Conservation (phyloP, 2,888 invertebrate genomes). For the Hoplodrina ambigua region DNA sequence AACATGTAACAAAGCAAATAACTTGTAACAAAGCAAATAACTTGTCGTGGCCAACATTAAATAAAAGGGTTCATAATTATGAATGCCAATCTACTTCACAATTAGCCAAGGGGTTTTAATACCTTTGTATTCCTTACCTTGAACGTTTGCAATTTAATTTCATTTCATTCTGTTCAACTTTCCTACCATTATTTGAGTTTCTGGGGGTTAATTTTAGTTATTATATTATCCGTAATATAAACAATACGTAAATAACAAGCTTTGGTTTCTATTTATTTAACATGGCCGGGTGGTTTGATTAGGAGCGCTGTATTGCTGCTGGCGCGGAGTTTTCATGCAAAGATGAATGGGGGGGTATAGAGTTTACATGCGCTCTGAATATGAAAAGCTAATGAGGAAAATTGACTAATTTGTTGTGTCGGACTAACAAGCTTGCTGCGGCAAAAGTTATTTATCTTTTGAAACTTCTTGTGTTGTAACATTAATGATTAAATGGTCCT, state of each 20-base stretch:
- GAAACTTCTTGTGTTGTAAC: neutral
- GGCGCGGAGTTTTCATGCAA: constrained; percentile 12
- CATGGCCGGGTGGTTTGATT: constrained; percentile 40
- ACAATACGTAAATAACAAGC: constrained; percentile 53
- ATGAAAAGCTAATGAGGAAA: constrained; percentile 37
- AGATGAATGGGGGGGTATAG: constrained; percentile 26
- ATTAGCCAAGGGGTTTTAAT: constrained; percentile 64
- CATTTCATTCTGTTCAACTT: constrained; percentile 63
- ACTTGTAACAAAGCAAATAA: constrained; percentile 57
- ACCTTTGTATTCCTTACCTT: constrained; percentile 66
- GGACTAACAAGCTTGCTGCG: constrained; percentile 32
- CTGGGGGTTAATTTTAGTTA: constrained; percentile 60
- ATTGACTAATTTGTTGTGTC: constrained; percentile 37
- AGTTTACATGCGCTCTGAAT: constrained; percentile 39
- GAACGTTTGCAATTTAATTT: constrained; percentile 66
- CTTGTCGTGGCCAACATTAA: constrained; percentile 60
- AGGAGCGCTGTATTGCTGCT: constrained; percentile 21
- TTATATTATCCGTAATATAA: constrained; percentile 52
- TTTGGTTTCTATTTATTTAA: constrained; percentile 49
- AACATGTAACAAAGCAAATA: constrained; percentile 56
- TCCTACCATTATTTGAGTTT: constrained; percentile 55
- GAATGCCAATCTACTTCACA: constrained; percentile 72
- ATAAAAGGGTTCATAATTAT: constrained; percentile 68
- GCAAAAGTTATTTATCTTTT: neutral
- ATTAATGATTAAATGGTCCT: constrained; percentile 9